Conservation (phyloP, 2,888 invertebrate genomes). For the Volucella inanis region DNA sequence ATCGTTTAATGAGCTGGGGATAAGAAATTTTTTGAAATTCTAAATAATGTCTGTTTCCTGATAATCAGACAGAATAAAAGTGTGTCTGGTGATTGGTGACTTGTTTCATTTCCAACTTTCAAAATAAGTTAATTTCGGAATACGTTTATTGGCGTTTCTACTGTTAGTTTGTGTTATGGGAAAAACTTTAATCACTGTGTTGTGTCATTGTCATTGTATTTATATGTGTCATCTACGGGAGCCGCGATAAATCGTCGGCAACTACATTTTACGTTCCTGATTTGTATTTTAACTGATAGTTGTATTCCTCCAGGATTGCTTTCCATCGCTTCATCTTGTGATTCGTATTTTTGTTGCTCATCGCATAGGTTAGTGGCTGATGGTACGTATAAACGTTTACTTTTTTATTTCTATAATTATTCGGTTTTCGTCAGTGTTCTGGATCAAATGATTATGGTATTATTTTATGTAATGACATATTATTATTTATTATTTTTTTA, state of each 20-base stretch:
- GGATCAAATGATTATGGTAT: too few relatives aligned
- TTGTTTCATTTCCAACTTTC: slow-evolving; percentile 34
- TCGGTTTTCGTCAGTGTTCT: too few relatives aligned
- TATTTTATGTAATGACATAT: too few relatives aligned
- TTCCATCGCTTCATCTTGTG: neutral
- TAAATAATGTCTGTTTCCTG: slow-evolving; percentile 32
- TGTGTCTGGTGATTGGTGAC: slow-evolving; percentile 44
- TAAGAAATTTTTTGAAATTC: slow-evolving; percentile 31
- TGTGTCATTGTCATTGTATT: slow-evolving; percentile 4
- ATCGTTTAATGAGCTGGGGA: slow-evolving; percentile 42
- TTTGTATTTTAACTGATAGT: slow-evolving; percentile 6
- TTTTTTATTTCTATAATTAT: too few relatives aligned
- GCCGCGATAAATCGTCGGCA: neutral
- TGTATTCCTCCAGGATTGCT: neutral
- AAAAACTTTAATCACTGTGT: slow-evolving; percentile 30
- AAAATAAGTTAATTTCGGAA: slow-evolving; percentile 36
- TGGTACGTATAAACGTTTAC: too few relatives aligned
- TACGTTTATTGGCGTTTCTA: slow-evolving; percentile 23
- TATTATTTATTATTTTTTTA: too few relatives aligned
- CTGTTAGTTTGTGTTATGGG: slow-evolving; percentile 25
- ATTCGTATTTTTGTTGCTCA: slow-evolving; percentile 13
- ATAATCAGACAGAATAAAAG: slow-evolving; percentile 35
- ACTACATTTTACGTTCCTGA: neutral
- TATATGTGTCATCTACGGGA: neutral
- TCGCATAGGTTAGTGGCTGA: slow-evolving; percentile 12